phyloP scores from a whole-genome alignment of 2,113 vertebrate species.

The Laterallus jamaicensis region DNA sequence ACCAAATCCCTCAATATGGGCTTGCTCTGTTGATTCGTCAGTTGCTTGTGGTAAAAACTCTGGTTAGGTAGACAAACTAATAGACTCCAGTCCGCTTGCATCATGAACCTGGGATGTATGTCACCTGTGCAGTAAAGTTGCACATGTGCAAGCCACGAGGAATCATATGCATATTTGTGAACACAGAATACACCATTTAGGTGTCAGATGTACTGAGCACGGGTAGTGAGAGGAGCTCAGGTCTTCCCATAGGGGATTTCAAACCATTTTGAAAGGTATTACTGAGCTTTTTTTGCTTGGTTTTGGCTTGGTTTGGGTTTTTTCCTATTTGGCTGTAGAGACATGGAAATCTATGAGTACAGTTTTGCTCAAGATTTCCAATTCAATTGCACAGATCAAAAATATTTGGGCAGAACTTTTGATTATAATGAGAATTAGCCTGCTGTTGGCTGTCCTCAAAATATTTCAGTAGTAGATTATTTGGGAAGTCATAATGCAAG shows the following conservation, averaged over 20 bases:
- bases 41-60: not conserved
- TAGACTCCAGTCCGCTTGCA: fast-evolving
- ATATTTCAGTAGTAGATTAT: not conserved
- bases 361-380: not conserved
- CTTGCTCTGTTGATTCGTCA: not conserved
- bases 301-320: not conserved
- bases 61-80: not conserved
- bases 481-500: not conserved
- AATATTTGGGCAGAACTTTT: not conserved
- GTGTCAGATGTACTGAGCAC: not conserved
- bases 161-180: not conserved
- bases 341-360: not conserved
- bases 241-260: not conserved
- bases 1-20: not conserved
- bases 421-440: not conserved
- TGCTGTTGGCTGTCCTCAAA: not conserved
- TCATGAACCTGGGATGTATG: not conserved
- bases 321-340: not conserved
- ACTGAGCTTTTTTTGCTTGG: not conserved
- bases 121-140: not conserved
- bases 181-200: not conserved
- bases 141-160: not conserved
- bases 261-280: not conserved
- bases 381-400: not conserved
- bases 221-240: not conserved